Percentiles rank a stretch among this genome's conserved stretches.
These are phyloP conservation scores for Anthopleura sola DNA, from an alignment of 64 coral and sea anemone genomes.

Conservation along the genomic window DNA sequence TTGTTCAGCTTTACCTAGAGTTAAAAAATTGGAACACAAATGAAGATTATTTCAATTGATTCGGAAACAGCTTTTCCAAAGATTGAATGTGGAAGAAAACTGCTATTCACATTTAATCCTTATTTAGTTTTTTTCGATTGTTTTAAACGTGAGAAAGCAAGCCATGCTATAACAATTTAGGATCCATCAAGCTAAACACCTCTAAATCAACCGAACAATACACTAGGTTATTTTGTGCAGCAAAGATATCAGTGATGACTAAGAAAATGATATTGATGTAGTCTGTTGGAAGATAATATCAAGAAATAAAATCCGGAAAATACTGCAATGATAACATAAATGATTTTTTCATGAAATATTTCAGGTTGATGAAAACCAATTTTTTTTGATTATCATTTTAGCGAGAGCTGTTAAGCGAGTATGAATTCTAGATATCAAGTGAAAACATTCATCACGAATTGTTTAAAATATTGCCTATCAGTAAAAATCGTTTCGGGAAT, in stretches of 20 bases:
- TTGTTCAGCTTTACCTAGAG: background rate
- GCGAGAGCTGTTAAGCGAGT: background rate
- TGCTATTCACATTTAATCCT: background rate
- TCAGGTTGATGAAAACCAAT: background rate
- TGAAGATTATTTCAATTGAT: background rate
- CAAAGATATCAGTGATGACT: conserved; percentile 16
- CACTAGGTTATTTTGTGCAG: background rate
- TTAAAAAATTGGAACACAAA: background rate
- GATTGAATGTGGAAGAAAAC: background rate
- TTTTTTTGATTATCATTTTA: background rate
- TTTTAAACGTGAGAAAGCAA: background rate
- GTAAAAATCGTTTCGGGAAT: background rate
- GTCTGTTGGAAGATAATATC: background rate
- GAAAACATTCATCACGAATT: background rate
- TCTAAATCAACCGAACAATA: conserved; percentile 20
- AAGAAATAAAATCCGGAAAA: conserved; percentile 27
- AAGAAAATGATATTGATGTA: conserved; percentile 7
- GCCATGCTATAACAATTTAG: background rate
- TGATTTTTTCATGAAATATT: background rate
- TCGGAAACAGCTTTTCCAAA: background rate
- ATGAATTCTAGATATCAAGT: background rate
- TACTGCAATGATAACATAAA: conserved; percentile 8
- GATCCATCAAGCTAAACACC: background rate
- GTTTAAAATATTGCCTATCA: background rate
- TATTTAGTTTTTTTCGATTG: background rate